Evolutionary conservation across 1,140 invertebrate species (phyloP).

Genomic region (Harpegnathos saltator): DNA sequence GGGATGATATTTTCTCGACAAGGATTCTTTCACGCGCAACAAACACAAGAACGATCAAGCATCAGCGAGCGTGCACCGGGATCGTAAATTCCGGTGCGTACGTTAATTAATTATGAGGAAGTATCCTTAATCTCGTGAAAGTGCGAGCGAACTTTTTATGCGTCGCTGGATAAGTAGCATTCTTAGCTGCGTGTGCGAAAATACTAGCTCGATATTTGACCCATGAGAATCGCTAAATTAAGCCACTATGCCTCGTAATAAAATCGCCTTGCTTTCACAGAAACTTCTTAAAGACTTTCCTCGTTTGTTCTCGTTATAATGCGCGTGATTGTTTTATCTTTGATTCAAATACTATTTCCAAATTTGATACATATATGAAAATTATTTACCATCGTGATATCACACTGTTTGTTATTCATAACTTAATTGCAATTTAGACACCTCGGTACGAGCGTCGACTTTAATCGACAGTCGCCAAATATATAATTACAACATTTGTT

Average conservation of each 20-base stretch:
- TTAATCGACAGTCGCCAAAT: too few relatives aligned
- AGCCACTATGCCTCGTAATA: not conserved
- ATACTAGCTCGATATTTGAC: slow-evolving; percentile 18
- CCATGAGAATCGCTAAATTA: slow-evolving; percentile 14
- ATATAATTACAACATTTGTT: too few relatives aligned
- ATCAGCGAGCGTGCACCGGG: not conserved
- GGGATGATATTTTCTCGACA: slow-evolving; percentile 6
- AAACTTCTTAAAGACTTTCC: not conserved
- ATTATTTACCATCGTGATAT: too few relatives aligned
- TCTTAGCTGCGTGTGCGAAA: slow-evolving; percentile 21
- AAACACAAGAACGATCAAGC: not conserved
- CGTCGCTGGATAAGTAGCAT: slow-evolving; percentile 2
- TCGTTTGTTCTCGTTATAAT: not conserved
- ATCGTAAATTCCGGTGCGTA: not conserved
- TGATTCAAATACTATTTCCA: too few relatives aligned
- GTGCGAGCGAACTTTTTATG: slow-evolving; percentile 41
- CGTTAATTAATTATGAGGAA: slow-evolving; percentile 45
- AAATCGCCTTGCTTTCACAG: slow-evolving; percentile 5
- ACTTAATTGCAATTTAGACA: too few relatives aligned
- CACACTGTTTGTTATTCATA: too few relatives aligned
- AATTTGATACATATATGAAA: too few relatives aligned
- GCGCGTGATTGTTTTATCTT: too few relatives aligned
- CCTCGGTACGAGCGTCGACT: too few relatives aligned
- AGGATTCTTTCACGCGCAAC: not conserved
- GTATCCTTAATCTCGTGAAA: slow-evolving; percentile 48